Evolutionary conservation across 2,888 invertebrate species (phyloP), one percentile per base, ranked within the genome.

Genomic region (Kuschelorhynchus macadamiae): DNA sequence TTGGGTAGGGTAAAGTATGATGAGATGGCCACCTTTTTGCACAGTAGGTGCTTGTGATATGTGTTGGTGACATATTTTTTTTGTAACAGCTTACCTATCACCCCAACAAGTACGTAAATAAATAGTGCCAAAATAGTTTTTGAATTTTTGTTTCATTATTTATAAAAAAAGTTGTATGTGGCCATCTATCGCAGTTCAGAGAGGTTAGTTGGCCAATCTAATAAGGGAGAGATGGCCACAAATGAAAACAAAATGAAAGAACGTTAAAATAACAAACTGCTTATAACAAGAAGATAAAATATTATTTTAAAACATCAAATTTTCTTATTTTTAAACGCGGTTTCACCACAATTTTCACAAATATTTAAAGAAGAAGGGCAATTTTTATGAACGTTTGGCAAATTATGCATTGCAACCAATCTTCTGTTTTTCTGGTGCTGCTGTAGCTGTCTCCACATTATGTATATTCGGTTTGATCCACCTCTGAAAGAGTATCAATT

Each of bases 351-450:
- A 3, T 53, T 64, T 4, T 59, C 67, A 56, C 71, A 72, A 3
- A 47, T 16, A 44, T 74, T 63, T 41, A 36, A 41, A 63, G 55
- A 74, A 36, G 20, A 59, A 2, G 70, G 46, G 55, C 73, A 72
- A 32, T 62, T 50, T 39, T 74, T 72, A 50, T 74, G 71, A 14
- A 74, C 17, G 59, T n/a, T 9, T 49, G 14, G 25, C 73, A 74
- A 8, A 36, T 18, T n/a, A 69, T 7, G 49, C 73, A 74, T 50
- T 61, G 52, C 2, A 74, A 47, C 73, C 72, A 72, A 16, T 74
- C 70, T 14, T 36, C 25, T 25, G 3, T 25, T 25, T 25, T 25
- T 25, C 25, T 3, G 7, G 25, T 25, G 7, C 7, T 72, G 12
- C 46, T 11, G 56, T 71, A 72, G 42, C 72, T 44, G 65, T 72